These are phyloP conservation scores for Passerina amoena DNA, from an alignment of 2,113 vertebrate species.

Conservation along the genomic window DNA sequence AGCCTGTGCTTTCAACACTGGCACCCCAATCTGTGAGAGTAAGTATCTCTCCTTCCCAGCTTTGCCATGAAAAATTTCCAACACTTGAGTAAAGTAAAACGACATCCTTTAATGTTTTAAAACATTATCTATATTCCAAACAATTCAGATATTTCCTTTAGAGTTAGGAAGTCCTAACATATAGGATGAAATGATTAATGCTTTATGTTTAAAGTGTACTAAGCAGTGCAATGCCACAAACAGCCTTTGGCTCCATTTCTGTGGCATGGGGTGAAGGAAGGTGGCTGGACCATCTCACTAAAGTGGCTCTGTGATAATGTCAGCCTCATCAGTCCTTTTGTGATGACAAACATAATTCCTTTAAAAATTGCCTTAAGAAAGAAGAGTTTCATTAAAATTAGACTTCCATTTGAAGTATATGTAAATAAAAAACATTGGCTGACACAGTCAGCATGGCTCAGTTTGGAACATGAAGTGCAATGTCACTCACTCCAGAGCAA, in stretches of 20 bases:
- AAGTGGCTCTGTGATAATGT: neutral
- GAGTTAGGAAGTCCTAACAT: neutral
- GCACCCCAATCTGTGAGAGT: neutral
- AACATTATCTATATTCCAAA: neutral
- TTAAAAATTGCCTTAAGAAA: neutral
- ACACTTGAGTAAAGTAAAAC: neutral
- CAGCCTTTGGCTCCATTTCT: neutral
- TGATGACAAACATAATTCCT: neutral
- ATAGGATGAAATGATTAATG: slow-evolving; percentile 3
- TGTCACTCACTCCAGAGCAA: slow-evolving; percentile 18
- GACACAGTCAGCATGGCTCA: slow-evolving; percentile 55
- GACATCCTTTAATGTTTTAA: neutral
- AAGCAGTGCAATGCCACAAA: neutral
- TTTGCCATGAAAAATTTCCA: neutral
- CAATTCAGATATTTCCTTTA: neutral
- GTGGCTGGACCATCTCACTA: neutral
- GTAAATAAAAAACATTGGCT: slow-evolving; percentile 16
- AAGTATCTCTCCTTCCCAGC: neutral
- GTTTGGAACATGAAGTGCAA: slow-evolving; percentile 4
- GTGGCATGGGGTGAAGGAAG: neutral
- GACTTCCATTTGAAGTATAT: slow-evolving; percentile 36
- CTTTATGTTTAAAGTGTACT: neutral
- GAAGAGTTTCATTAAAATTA: neutral
- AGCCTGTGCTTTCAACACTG: neutral
- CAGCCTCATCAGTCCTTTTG: neutral